Conservation (phyloP, 2,888 invertebrate species). For the Bombyx huttoni region DNA sequence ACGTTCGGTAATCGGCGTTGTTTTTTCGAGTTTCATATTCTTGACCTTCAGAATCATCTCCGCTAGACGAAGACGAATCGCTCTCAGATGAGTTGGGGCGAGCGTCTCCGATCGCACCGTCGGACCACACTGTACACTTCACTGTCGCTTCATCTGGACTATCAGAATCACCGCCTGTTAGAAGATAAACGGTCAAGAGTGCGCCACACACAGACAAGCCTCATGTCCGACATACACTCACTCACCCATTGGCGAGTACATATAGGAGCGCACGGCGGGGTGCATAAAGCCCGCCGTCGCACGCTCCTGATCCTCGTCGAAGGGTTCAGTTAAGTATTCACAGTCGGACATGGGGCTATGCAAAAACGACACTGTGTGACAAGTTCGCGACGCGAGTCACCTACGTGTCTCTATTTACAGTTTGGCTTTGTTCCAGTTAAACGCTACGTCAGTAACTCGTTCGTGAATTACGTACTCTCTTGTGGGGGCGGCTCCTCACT, state of each 20-base stretch:
- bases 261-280: conserved; percentile 69
- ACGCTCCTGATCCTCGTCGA: conserved; percentile 59
- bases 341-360: conserved; percentile 68
- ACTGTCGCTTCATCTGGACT: conserved; percentile 75
- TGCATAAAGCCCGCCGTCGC: conserved; percentile 52
- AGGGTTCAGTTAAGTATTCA: conserved; percentile 63
- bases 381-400: conserved; percentile 59
- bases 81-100: conserved; percentile 53
- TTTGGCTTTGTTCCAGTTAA: conserved; percentile 65
- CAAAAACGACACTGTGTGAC: conserved; percentile 65
- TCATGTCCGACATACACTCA: conserved; percentile 46
- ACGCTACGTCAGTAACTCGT: conserved; percentile 62
- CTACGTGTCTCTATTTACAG: conserved; percentile 62
- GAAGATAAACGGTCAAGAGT: conserved; percentile 39
- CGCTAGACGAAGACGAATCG: conserved; percentile 45
- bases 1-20: conserved; percentile 73
- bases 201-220: conserved; percentile 22
- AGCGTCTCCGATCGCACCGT: conserved; percentile 47
- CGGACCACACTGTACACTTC: conserved; percentile 68
- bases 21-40: conserved; percentile 71
- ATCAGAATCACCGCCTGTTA: conserved; percentile 73
- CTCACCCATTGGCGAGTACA: conserved; percentile 71
- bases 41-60: conserved; percentile 47
- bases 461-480: conserved; percentile 62
- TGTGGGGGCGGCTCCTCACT: conserved; percentile 66